Conservation (phyloP, 2,113 vertebrate genomes). For the Sylvietta virens region DNA sequence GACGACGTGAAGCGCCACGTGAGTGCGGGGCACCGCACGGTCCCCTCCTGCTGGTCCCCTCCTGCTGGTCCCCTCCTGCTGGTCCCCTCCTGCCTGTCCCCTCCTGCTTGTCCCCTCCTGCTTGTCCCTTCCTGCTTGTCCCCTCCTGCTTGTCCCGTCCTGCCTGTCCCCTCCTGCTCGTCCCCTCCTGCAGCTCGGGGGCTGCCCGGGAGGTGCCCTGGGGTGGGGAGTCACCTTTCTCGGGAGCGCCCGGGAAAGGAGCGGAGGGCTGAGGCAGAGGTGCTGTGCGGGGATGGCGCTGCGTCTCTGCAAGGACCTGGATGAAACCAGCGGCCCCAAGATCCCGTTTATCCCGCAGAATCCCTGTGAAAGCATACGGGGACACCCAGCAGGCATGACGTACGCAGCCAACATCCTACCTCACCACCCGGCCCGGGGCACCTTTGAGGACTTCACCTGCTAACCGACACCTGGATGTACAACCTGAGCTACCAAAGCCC, state of each 20-base stretch:
- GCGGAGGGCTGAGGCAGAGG: neutral
- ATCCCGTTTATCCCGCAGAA: constrained; percentile 63
- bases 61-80: neutral
- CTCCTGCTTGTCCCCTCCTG: neutral
- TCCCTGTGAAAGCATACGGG: constrained; percentile 90
- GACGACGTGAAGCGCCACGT: constrained; percentile 97
- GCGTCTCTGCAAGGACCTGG: fast-evolving
- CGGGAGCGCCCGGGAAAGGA: neutral
- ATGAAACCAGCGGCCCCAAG: fast-evolving
- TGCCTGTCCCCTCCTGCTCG: too few species aligned
- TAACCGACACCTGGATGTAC: constrained; percentile 76
- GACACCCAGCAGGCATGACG: constrained; percentile 88
- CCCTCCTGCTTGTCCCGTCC: neutral
- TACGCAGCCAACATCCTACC: constrained; percentile 99
- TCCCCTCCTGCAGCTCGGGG: neutral
- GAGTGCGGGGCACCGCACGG: constrained; percentile 43
- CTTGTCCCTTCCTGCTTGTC: neutral
- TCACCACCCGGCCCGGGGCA: constrained; percentile 95
- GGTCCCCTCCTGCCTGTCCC: neutral
- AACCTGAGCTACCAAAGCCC: constrained; percentile 66
- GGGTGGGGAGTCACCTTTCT: fast-evolving
- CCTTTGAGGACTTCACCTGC: constrained; percentile 99
- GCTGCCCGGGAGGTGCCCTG: fast-evolving
- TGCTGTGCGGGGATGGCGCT: fast-evolving
- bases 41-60: neutral